Evolutionary conservation across 1,140 invertebrate species (phyloP).

Genomic region (Bacillus rossius): DNA sequence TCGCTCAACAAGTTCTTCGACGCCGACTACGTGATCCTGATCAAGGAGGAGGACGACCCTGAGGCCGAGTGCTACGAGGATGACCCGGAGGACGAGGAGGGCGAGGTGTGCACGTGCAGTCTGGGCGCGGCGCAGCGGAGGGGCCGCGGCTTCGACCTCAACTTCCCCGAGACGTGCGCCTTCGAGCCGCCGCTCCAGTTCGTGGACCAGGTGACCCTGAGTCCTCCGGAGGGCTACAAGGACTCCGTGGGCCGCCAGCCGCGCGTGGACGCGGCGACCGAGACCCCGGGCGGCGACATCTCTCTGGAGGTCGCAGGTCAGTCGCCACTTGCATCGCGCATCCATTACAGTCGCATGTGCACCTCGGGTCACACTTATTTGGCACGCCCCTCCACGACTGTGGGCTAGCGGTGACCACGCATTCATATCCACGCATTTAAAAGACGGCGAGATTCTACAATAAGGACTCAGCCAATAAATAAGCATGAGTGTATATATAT

Average conservation of each 20-base stretch:
- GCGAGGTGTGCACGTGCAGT: constrained; percentile 46
- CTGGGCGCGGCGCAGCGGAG: constrained; percentile 11
- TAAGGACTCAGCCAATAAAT: too few species aligned
- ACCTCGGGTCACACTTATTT: too few species aligned
- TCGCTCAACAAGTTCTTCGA: constrained; percentile 82
- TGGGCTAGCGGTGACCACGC: too few species aligned
- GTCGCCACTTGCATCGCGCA: too few species aligned
- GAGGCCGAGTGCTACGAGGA: constrained; percentile 65
- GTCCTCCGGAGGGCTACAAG: constrained; percentile 81
- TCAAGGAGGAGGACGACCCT: constrained; percentile 70
- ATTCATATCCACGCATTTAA: too few species aligned
- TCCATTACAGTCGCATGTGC: too few species aligned
- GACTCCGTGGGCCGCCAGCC: constrained; percentile 45
- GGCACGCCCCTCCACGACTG: too few species aligned
- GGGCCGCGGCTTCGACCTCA: constrained; percentile 22
- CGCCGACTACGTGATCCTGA: constrained; percentile 80
- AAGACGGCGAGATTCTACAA: too few species aligned
- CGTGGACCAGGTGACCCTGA: constrained; percentile 70
- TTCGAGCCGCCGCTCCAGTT: constrained; percentile 53
- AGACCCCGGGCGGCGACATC: too few species aligned
- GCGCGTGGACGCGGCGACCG: not conserved
- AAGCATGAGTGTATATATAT: too few species aligned
- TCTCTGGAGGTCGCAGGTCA: too few species aligned
- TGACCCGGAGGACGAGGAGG: constrained; percentile 66
- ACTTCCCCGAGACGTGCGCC: constrained; percentile 29